Base-by-base conservation (phyloP, 1,140 invertebrate species). In the Drosophila insularis region DNA sequence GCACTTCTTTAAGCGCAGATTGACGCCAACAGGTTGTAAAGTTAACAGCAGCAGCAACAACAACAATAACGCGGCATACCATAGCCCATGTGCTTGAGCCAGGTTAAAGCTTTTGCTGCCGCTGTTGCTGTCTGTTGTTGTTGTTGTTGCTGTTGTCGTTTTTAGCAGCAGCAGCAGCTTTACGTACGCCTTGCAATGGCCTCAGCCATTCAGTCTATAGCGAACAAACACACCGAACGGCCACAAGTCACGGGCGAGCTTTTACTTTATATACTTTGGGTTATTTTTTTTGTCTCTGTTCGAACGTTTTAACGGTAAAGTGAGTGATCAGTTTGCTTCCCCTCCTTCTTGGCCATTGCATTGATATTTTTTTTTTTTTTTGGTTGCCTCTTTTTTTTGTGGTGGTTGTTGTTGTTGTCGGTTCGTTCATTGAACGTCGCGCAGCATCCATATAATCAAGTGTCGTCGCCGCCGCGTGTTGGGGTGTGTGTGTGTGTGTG, bases 1-100 rank as follows among this genome's bases (percentile, higher is more conserved):
- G 81, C 78, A 78, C 81, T 86, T 86, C 74, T 85, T 80, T 85
- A 85, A 85, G 74, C 64, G 65, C 74, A 86, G 78, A 80, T 77
- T 81, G 77, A 81, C 74, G 70, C 81, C 70, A 85, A 85, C 81
- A 85, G 81, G 81, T 85, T 85, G 81, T 86, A 71, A 72, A 63
- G 63, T 73, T 64, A 56, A 54, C 63, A 53, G 21, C 56, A 54
- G 23, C 71, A 63, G 35, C 74, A 68, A 17, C 73, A 43, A 21
- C 74, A 74, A 55, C 50, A 69, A 65, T 39, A 61, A 56, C 23
- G 35, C 35, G 68, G 67, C 78, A 74, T 80, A 71, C 77, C 63
- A 67, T 74, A 40, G 66, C 58, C 55, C 64, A 77, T 43, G 46
- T 37, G 35, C 35, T 37, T 31, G 21, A 71, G 55, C 11, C 56